These are phyloP conservation scores for Ommatoiulus sabulosus DNA, from an alignment of 2,888 invertebrate genomes.

Conservation along the genomic window DNA sequence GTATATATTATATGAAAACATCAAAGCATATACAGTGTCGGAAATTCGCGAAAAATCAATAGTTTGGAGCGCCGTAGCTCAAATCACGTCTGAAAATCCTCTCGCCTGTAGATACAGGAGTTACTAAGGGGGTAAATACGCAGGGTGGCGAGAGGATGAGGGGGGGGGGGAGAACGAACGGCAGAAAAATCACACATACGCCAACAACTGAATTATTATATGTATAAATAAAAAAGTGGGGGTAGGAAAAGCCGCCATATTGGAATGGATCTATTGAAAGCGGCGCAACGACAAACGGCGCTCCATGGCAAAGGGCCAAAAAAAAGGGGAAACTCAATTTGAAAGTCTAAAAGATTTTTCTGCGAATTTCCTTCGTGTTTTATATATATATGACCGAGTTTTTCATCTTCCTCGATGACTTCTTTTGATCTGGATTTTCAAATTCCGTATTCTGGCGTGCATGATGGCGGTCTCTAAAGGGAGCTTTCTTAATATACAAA, in stretches of 20 bases:
- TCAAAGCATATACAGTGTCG: conserved; percentile 43
- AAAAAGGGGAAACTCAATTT: conserved; percentile 17
- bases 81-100: conserved; percentile 35
- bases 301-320: not conserved
- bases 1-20: conserved; percentile 43
- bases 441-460: not conserved
- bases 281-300: not conserved
- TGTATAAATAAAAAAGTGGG: conserved; percentile 17
- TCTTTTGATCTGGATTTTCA: conserved; percentile 14
- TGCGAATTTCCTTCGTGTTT: conserved; percentile 31
- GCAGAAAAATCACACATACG: conserved; percentile 29
- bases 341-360: conserved; percentile 43
- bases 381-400: not conserved
- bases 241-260: not conserved
- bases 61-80: conserved; percentile 38
- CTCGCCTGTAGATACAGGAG: conserved; percentile 36
- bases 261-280: conserved; percentile 35
- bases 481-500: conserved; percentile 25
- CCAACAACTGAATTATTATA: conserved; percentile 43
- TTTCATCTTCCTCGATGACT: conserved; percentile 40
- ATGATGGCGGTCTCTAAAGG: not conserved
- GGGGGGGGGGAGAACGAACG: not conserved
- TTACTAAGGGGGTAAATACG: conserved; percentile 32
- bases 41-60: conserved; percentile 28
- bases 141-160: not conserved